Evolutionary conservation across 2,797 vertebrate genomes (phyloP), one percentile per base, ranked within the genome.

Genomic region (Rhinophrynus dorsalis): DNA sequence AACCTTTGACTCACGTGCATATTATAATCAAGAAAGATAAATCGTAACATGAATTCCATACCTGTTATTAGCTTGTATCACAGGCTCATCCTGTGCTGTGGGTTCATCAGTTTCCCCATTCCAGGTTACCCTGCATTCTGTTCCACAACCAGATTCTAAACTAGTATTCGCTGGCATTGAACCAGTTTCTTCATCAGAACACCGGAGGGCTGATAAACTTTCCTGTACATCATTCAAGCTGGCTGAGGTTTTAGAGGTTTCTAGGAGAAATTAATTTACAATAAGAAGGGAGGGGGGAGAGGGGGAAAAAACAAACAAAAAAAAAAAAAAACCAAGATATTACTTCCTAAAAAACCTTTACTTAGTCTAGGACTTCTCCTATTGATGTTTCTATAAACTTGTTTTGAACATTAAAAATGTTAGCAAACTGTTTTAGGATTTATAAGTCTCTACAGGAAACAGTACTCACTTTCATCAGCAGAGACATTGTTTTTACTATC

Each of bases 191-290:
- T 17, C 42, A 18, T 26, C 35, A 13, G 32, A 58, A 65, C 61
- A 59, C 10, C 29, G 61, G 6, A 35, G 15, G 18, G 15, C 2
- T 29, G 21, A 40, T 59, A 40, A 51, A 26, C 33, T 52, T 33
- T 73, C 55, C 27, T 59, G 69, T 18, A 27, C 2, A 5, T 32
- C 27, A 57, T 17, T 17, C 29, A n/a, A 17, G 18, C 44, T 35
- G 13, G 35, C 40, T 59, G 69, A 73, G 62, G 69, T 72, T 40
- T 48, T 13, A 17, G 20, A 40, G 60, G 59, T 51, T 65, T 65
- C 68, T 72, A 21, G 6, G 9, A 32, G 18, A 23, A 17, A 7
- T 12, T 42, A 26, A 20, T 21, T 5, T 29, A 26, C 21, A 21
- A 54, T 26, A 15, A 17, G 15, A 50, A 3, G 6, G 40, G 5